Evolutionary conservation across 2,113 vertebrate species (phyloP).

Genomic region (Hippocampus guttulatus): DNA sequence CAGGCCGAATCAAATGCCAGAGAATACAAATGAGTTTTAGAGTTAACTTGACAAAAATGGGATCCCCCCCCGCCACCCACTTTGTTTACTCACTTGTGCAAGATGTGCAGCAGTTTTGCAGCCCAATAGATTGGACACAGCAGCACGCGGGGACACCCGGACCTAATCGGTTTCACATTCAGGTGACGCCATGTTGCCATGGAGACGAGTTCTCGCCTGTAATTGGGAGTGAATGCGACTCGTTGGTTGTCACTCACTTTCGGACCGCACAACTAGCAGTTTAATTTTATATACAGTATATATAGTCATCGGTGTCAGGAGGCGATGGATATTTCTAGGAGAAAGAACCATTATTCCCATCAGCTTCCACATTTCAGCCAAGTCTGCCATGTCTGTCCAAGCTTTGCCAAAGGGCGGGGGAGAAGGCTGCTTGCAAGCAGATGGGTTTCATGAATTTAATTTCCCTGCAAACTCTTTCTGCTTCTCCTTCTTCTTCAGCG

Average conservation of each 20-base stretch:
- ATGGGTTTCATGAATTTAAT: slow-evolving; percentile 44
- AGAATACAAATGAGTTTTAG: no score
- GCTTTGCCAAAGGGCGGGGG: slow-evolving; percentile 52
- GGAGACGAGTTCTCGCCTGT: slow-evolving; percentile 52
- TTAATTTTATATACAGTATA: background rate
- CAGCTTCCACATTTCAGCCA: slow-evolving; percentile 48
- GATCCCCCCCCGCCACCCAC: background rate
- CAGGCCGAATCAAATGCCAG: no score
- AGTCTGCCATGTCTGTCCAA: slow-evolving; percentile 48
- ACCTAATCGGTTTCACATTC: slow-evolving; percentile 63
- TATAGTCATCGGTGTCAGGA: slow-evolving; percentile 25
- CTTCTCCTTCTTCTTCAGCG: background rate
- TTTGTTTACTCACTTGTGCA: slow-evolving; percentile 49
- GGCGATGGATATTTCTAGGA: slow-evolving; percentile 61
- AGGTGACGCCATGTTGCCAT: slow-evolving; percentile 50
- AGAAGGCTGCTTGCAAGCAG: background rate
- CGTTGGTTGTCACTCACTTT: slow-evolving; percentile 36
- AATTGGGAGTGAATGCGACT: slow-evolving; percentile 57
- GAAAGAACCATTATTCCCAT: slow-evolving; percentile 58
- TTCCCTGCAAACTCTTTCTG: slow-evolving; percentile 33
- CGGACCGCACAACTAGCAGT: slow-evolving; percentile 40
- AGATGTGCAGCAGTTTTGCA: slow-evolving; percentile 47
- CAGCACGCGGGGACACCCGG: slow-evolving; percentile 46
- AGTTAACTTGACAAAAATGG: no score
- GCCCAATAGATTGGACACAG: slow-evolving; percentile 64